phyloP scores from a whole-genome alignment of 2,113 vertebrate genomes.

The Casuarius casuarius region DNA sequence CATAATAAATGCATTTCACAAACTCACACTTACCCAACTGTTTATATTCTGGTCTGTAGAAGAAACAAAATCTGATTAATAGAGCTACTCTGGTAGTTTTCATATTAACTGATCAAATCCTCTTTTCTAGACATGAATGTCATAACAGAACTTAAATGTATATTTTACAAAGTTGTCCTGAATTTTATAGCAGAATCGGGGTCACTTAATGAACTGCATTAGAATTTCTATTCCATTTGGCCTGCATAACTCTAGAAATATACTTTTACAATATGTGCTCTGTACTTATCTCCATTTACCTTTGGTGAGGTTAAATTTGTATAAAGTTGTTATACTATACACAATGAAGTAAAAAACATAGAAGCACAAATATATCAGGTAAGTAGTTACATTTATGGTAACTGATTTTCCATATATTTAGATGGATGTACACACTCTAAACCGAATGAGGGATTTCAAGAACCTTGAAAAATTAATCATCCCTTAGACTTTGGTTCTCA shows the following conservation, averaged over 20 bases:
- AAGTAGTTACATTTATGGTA: background rate
- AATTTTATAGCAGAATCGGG: background rate
- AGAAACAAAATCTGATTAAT: conserved; percentile 69
- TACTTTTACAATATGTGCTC: background rate
- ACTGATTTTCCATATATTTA: background rate
- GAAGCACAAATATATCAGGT: background rate
- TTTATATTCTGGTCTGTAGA: conserved; percentile 54
- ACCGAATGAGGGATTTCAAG: background rate
- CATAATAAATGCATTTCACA: conserved; percentile 64
- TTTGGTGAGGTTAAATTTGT: background rate
- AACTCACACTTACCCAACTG: conserved; percentile 24
- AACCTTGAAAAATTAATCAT: conserved; percentile 3
- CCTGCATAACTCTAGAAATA: background rate
- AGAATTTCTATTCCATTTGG: background rate
- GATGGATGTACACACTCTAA: background rate
- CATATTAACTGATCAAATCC: conserved; percentile 47
- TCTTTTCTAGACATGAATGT: conserved; percentile 27
- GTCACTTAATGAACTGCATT: background rate
- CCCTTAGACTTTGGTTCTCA: background rate
- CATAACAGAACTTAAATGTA: conserved; percentile 55
- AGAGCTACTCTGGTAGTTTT: conserved; percentile 51
- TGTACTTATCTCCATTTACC: background rate
- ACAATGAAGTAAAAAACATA: background rate
- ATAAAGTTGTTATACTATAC: background rate
- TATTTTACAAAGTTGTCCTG: conserved; percentile 36